Base-by-base conservation (phyloP, 2,797 vertebrate species). In the Acanthopagrus latus region DNA sequence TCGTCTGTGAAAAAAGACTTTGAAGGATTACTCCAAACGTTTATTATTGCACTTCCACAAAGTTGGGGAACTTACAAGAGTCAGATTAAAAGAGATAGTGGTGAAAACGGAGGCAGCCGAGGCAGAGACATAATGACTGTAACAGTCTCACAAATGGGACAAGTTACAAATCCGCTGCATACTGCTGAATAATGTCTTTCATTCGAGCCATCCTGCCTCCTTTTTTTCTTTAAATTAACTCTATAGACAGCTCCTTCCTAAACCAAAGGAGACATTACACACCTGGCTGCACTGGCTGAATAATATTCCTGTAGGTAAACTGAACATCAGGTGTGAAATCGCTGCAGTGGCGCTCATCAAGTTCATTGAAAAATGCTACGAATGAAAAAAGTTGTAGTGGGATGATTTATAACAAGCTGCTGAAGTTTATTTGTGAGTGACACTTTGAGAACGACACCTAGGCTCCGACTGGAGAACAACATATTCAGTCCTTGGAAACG, bases 111-210 rank as follows among this genome's bases (percentile, higher is more conserved):
- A 50, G 50, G 51, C 29, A 25, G 16, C 17, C 20, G 25, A 63
- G 5, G n/a, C 29, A 0, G 4, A 56, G 21, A 29, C 13, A 67
- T 29, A 48, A 7, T 2, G 33, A 57, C 12, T 68, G 64, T 46
- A 52, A 33, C 7, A 44, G 29, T 51, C 20, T 57, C 20, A 23
- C 1, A 9, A 46, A 66, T 2, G 13, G 12, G 50, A 21, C 41
- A 41, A 17, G 13, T 55, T 17, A 21, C 4, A 33, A 48, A 58
- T 60, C 46, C 13, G 20, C 17, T 46, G 55, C 64, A 69, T 62
- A 20, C 57, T 38, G 10, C 25, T 29, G 63, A 50, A n/a, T 50
- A 20, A 64, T 64, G 23, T 44, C 58, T 69, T 64, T 59, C 59
- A 70, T 64, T 44, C 50, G 23, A 43, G 0, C 21, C 18, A 20